Evolutionary conservation across 2,797 vertebrate species (phyloP).

Genomic region (Glossophaga mutica): DNA sequence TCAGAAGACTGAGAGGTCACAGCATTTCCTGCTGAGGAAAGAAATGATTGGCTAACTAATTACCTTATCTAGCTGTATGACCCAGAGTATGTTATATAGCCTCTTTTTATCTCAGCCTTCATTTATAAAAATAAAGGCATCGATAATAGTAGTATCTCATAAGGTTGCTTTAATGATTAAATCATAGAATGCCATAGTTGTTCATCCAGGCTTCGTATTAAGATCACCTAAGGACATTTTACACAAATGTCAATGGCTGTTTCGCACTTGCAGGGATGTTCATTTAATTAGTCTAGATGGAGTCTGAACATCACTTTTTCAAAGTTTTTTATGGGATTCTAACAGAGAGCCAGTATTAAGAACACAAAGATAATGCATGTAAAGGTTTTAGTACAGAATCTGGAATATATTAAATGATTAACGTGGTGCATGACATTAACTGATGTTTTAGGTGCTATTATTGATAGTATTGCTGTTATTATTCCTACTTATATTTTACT

Average conservation of each 20-base stretch:
- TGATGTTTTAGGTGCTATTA: neutral
- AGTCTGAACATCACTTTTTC: neutral
- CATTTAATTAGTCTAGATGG: neutral
- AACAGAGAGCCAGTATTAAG: neutral
- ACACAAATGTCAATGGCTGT: neutral
- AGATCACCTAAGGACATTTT: neutral
- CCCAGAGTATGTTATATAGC: neutral
- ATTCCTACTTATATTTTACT: neutral
- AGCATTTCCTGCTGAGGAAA: neutral
- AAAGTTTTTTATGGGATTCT: neutral
- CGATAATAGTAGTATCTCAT: neutral
- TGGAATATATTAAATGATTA: neutral
- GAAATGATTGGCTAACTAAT: neutral
- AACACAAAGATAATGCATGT: neutral
- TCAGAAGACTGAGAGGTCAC: neutral
- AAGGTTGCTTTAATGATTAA: neutral
- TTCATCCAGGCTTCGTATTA: neutral
- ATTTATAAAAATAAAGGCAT: neutral
- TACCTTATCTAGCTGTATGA: neutral
- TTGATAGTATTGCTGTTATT: neutral
- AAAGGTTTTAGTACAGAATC: neutral
- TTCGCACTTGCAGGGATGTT: neutral
- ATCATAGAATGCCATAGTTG: neutral
- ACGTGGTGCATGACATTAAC: neutral
- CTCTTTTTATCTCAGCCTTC: neutral